phyloP scores from a whole-genome alignment of 2,797 vertebrate genomes.

The Typhlichthys eigenmanni region DNA sequence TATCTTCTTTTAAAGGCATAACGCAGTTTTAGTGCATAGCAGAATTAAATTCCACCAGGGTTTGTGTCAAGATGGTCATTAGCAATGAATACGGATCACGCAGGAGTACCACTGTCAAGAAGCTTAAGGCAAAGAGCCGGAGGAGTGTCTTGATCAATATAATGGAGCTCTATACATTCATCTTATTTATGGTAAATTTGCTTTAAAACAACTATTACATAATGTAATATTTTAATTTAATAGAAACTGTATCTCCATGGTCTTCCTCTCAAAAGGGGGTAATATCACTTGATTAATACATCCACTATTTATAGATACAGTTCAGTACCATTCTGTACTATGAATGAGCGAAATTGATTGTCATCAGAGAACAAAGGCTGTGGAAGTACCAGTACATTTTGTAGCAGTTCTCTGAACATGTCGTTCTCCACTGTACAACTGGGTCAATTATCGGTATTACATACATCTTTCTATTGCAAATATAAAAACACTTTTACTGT shows the following conservation, averaged over 20 bases:
- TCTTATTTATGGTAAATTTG: background rate
- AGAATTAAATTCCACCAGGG: conserved; percentile 65
- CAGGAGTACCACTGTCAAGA: conserved; percentile 58
- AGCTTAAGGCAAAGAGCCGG: conserved; percentile 69
- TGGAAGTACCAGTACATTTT: conserved; percentile 23
- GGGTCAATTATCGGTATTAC: conserved; percentile 23
- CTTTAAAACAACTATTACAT: conserved; percentile 9
- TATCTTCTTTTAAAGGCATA: conserved; percentile 87
- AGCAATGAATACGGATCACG: conserved; percentile 64
- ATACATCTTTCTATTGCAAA: conserved; percentile 37
- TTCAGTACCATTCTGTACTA: conserved; percentile 19
- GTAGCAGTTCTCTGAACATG: conserved; percentile 33
- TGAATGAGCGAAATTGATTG: conserved; percentile 19
- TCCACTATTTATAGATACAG: conserved; percentile 3
- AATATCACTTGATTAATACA: conserved; percentile 11
- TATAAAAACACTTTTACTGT: conserved; percentile 31
- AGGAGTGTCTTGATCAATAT: conserved; percentile 50
- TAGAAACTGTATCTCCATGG: conserved; percentile 46
- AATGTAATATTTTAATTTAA: conserved; percentile 27
- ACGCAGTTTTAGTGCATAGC: conserved; percentile 94
- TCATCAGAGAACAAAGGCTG: conserved; percentile 1
- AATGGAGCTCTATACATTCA: conserved; percentile 7
- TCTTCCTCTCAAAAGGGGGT: conserved; percentile 17
- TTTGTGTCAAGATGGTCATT: conserved; percentile 73
- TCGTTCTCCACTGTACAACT: conserved; percentile 25